phyloP scores from a whole-genome alignment of 2,113 vertebrate species.

The Heptranchias perlo region DNA sequence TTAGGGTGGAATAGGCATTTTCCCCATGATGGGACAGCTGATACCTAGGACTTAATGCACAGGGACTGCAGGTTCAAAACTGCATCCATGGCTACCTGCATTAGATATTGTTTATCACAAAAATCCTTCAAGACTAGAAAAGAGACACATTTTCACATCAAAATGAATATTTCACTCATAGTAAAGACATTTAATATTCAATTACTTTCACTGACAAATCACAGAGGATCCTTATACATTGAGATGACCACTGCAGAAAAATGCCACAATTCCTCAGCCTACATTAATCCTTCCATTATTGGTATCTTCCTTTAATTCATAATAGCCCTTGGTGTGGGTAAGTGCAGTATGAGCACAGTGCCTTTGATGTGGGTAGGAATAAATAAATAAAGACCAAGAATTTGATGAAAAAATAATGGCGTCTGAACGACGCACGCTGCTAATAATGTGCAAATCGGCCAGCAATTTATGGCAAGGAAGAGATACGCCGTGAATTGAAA shows the following conservation, averaged over 20 bases:
- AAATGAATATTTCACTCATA: neutral
- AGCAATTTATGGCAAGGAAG: no score
- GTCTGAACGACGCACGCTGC: no score
- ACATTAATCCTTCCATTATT: neutral
- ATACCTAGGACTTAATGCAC: neutral
- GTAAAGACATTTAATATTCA: neutral
- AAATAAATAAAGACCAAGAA: neutral
- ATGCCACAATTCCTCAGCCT: neutral
- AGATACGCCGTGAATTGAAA: no score
- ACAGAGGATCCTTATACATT: no score
- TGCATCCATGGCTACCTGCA: neutral
- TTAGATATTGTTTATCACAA: neutral
- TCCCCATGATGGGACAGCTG: neutral
- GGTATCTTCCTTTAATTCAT: neutral
- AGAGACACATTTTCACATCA: neutral
- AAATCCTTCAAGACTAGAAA: neutral
- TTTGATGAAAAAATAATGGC: no score
- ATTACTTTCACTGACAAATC: neutral
- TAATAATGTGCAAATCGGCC: no score
- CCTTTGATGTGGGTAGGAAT: neutral
- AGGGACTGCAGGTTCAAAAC: neutral
- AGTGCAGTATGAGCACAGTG: neutral
- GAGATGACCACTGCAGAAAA: neutral
- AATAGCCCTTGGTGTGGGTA: neutral
- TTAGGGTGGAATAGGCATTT: neutral